phyloP scores from a whole-genome alignment of 2,888 invertebrate species.

The Callinectes sapidus region DNA sequence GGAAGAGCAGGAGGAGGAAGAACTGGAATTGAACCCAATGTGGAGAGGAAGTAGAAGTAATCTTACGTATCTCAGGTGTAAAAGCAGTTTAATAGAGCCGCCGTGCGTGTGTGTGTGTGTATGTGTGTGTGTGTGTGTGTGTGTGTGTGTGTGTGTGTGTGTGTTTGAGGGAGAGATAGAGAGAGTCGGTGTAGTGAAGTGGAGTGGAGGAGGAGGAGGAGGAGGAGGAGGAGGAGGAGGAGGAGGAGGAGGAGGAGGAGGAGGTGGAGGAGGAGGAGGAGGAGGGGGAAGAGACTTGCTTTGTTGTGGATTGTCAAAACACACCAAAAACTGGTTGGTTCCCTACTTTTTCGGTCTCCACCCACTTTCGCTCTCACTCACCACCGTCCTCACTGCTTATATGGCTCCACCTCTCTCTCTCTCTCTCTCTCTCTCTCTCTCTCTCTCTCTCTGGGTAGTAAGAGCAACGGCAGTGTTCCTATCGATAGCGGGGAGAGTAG shows the following conservation, averaged over 20 bases:
- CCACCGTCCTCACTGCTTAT: constrained; percentile 31
- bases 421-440: constrained; percentile 36
- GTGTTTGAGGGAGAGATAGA: neutral
- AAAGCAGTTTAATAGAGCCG: neutral
- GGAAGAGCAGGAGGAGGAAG: neutral
- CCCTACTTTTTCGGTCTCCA: constrained; percentile 43
- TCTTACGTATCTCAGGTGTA: neutral
- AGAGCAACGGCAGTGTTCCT: neutral
- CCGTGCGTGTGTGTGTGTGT: constrained; percentile 6
- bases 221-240: constrained; percentile 18
- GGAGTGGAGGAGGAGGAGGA: neutral
- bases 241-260: constrained; percentile 21
- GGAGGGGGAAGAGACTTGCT: constrained; percentile 37
- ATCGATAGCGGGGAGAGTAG: neutral
- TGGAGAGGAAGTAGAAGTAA: constrained; percentile 9
- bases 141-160: neutral
- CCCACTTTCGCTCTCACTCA: constrained; percentile 57
- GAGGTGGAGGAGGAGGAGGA: constrained; percentile 3
- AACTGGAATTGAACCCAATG: neutral
- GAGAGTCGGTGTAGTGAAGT: too few relatives aligned
- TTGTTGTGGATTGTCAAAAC: constrained; percentile 40
- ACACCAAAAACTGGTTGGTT: constrained; percentile 51
- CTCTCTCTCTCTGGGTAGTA: neutral
- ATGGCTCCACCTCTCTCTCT: constrained; percentile 30
- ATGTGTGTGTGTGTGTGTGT: neutral